These are phyloP conservation scores for Prinia subflava DNA, from an alignment of 2,113 vertebrate genomes.

Conservation along the genomic window DNA sequence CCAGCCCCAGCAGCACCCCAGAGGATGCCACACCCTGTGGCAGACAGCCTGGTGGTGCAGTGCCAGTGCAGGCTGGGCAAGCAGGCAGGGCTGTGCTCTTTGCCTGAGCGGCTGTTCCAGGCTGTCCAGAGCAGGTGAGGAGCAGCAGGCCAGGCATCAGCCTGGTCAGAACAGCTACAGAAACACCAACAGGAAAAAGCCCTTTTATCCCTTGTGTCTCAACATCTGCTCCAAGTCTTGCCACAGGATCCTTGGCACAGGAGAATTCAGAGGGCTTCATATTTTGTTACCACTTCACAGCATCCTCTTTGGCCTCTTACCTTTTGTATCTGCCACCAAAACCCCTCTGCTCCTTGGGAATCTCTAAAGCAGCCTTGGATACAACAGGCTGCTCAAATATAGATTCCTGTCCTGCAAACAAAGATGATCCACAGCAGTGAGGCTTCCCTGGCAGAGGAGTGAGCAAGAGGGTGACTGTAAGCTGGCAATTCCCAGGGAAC, in stretches of 20 bases:
- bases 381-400: background rate
- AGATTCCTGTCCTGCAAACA: background rate
- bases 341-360: background rate
- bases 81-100: accelerated
- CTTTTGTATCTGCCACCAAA: background rate
- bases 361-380: background rate
- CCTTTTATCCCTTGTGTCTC: background rate
- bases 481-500: background rate
- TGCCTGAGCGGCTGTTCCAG: accelerated
- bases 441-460: background rate
- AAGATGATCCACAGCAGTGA: background rate
- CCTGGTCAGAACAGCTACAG: background rate
- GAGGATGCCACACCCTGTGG: background rate
- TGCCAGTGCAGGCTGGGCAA: background rate
- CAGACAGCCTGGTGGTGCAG: background rate
- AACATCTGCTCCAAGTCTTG: background rate
- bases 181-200: background rate
- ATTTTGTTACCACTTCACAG: background rate
- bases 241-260: background rate
- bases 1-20: background rate
- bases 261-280: background rate
- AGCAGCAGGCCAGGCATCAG: background rate
- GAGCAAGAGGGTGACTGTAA: background rate
- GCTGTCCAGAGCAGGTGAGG: background rate
- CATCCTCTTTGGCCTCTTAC: background rate